phyloP scores from a whole-genome alignment of 2,888 invertebrate species.

The Dendrolimus pini region DNA sequence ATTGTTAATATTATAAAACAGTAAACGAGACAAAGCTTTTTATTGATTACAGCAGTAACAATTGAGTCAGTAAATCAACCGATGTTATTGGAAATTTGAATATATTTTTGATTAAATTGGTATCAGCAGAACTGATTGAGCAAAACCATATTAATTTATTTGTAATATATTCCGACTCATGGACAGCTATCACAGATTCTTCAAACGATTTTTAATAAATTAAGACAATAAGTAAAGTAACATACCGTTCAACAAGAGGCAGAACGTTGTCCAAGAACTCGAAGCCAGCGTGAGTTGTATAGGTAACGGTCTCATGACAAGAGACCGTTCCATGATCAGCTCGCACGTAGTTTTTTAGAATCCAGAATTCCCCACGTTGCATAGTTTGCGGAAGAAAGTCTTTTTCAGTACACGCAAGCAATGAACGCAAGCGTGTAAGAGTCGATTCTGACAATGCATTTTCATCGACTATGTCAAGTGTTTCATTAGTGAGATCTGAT shows the following conservation, averaged over 20 bases:
- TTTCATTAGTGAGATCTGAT: slow-evolving; percentile 45
- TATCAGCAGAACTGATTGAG: too few relatives aligned
- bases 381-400: slow-evolving; percentile 76
- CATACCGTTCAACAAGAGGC: slow-evolving; percentile 85
- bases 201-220: too few relatives aligned
- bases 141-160: too few relatives aligned
- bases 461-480: slow-evolving; percentile 54
- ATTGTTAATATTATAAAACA: too few relatives aligned
- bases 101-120: too few relatives aligned
- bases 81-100: too few relatives aligned
- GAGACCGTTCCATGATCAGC: slow-evolving; percentile 81
- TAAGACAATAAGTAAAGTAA: slow-evolving; percentile 2
- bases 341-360: slow-evolving; percentile 89
- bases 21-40: too few relatives aligned
- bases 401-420: slow-evolving; percentile 80
- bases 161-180: too few relatives aligned
- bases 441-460: slow-evolving; percentile 53
- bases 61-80: too few relatives aligned
- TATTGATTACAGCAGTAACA: too few relatives aligned
- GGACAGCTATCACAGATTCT: too few relatives aligned
- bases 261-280: slow-evolving; percentile 93
- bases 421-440: slow-evolving; percentile 49
- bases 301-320: slow-evolving; percentile 92
- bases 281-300: slow-evolving; percentile 94
- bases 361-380: slow-evolving; percentile 91